Base-by-base conservation (phyloP, 2,113 vertebrate genomes). In the Psephotus haematonotus region DNA sequence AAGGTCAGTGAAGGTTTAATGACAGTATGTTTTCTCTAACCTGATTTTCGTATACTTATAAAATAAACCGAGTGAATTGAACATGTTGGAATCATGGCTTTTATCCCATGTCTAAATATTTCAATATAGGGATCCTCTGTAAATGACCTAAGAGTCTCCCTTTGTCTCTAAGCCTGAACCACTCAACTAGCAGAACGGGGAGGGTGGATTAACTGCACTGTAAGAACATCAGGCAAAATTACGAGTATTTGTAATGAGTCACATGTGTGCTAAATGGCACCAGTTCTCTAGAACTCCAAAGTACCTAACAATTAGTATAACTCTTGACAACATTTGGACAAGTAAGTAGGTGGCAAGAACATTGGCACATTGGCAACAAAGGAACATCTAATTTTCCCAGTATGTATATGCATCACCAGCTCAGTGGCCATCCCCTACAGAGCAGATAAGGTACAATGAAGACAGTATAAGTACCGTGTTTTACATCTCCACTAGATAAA, bases 341-440 rank as follows among this genome's bases (percentile, higher is more conserved):
- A 89, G 70, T 49, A 88, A 88, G 92, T 79, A 95, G 88, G 82
- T 84, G 80, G 65, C 57, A 83, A 85, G 43, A 88, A 85, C 6
- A 6, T 27, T 72, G 59, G 53, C 20, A 47, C 46, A 47, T 49
- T 6, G 19, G 46, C 29, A 92, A 82, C 62, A 94, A 93, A 93
- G 55, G 37, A 92, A 92, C 65, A 65, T 55, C 83, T 90, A 63
- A 91, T 92, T 93, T 88, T 92, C 46, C 20, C 46, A 19, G 37
- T 39, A 67, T 13, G 59, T 44, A 9, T 49, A 71, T 39, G 43
- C 46, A 81, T 62, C 85, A 72, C 20, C 50, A 78, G 23, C 37
- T 65, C 47, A 69, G 60, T 67, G 41, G 67, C 74, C 70, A 49
- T n/a, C 57, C 59, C 37, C 39, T 68, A 60, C 25, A 69, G 13